phyloP scores from a whole-genome alignment of 2,888 invertebrate genomes.

The Phlogophora meticulosa region DNA sequence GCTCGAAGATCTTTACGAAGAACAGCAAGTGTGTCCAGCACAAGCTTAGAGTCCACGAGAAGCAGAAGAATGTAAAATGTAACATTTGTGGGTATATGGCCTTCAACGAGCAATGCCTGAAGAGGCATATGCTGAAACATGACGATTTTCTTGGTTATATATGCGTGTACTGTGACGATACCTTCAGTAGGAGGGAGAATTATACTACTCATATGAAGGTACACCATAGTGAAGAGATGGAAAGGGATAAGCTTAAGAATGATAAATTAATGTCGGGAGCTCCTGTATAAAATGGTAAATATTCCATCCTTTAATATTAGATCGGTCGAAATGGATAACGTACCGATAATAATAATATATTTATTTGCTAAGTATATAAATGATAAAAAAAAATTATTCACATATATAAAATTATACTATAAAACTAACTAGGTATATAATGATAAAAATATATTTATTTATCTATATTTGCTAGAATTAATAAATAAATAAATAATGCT shows the following conservation, averaged over 20 bases:
- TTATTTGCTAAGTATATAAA: no score
- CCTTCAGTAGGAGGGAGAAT: slow-evolving; percentile 48
- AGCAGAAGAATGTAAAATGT: slow-evolving; percentile 68
- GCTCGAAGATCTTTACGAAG: slow-evolving; percentile 69
- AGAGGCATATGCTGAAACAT: slow-evolving; percentile 53
- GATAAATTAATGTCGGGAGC: neutral
- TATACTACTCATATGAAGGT: slow-evolving; percentile 38
- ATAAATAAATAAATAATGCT: no score
- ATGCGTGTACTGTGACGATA: slow-evolving; percentile 44
- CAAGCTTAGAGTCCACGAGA: slow-evolving; percentile 69
- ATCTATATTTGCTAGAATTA: no score
- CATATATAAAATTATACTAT: no score
- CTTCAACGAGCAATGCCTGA: slow-evolving; percentile 56
- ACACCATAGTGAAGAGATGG: slow-evolving; percentile 16
- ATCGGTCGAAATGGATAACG: no score
- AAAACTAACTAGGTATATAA: no score
- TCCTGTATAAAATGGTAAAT: slow-evolving; percentile 7
- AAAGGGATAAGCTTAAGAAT: neutral
- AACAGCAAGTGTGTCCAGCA: slow-evolving; percentile 68
- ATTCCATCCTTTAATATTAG: no score
- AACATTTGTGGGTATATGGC: slow-evolving; percentile 69
- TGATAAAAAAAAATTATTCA: no score
- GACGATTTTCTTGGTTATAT: slow-evolving; percentile 38
- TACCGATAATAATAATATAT: no score
- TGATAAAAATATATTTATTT: no score